Evolutionary conservation across 2,888 invertebrate species (phyloP), one percentile per base, ranked within the genome.

Genomic region (Amiota mariae): DNA sequence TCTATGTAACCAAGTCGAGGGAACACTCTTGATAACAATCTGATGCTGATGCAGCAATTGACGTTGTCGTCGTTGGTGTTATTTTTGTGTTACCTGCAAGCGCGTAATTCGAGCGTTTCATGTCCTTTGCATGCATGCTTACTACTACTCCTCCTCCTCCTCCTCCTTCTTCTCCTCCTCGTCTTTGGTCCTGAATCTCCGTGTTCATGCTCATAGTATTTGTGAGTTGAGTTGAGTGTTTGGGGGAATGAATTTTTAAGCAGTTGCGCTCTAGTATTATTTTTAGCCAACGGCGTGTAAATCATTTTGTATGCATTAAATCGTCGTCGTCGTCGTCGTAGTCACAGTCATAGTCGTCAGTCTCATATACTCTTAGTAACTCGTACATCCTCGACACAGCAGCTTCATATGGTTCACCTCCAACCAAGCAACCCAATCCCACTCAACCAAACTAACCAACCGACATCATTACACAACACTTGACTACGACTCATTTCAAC

Each of bases 301-400:
- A 82, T 83, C 86, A 85, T 86, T 85, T 84, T 84, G 83, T 84
- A 86, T 85, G 86, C 85, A 85, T 85, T 86, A 86, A 84, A 84
- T 82, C 83, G 85, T 80, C 81, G 81, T 24, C 24, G 24, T 24
- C 24, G 36, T 36, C 36, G 36, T 36, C 36, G 36, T n/a, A n/a
- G n/a, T n/a, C n/a, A n/a, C n/a, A n/a, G n/a, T 36, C 36, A 36
- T 36, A 36, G 36, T 36, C 36, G 36, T 36, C 36, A 36, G 36
- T 80, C 75, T 77, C 54, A 51, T 51, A 51, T n/a, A 4, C 54
- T n/a, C n/a, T 51, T 11, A 12, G 54, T n/a, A 51, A 51, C 12
- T n/a, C 54, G 8, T 8, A n/a, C n/a, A 12, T 51, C 4, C 8
- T 51, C 54, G 54, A 8, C 12, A 4, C 54, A n/a, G 54, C 6